Evolutionary conservation across 2,113 vertebrate genomes (phyloP), one percentile per base, ranked within the genome.

Genomic region (Carassius carassius): DNA sequence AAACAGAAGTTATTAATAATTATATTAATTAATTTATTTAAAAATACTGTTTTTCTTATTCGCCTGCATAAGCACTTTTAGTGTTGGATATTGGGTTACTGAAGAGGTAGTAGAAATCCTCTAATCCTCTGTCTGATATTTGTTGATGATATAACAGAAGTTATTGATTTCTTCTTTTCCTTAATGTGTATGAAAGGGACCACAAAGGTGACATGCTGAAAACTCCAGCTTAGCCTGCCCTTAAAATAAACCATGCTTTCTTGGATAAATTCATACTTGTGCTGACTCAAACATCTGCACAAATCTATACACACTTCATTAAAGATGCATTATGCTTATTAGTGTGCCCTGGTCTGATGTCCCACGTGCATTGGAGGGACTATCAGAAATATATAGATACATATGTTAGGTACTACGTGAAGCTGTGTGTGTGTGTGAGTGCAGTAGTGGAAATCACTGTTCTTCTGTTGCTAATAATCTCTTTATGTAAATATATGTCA

Each of bases 121-220:
- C 17, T 56, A 56, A 56, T 19, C 54, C 17, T 6, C 6, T 17
- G 89, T 89, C 84, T 88, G 87, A 92, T 92, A 90, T 92, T 92
- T 41, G 51, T 87, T 37, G 29, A 91, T 86, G 88, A 90, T 89
- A 84, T 19, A 0, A 32, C 44, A 69, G 49, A 89, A 92, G 6
- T 92, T 90, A 90, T 93, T 89, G 84, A 92, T 90, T 70, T 78
- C 21, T 90, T 32, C 12, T 32, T n/a, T 11, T 58, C 83, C 54
- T 37, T 54, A 78, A 72, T 85, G 82, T 78, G 21, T 85, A 23
- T 49, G 25, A 16, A 73, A 14, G 35, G 37, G 47, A 44, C 49
- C 56, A 16, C 8, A 58, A 19, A 17, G 12, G 49, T 67, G 62
- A 70, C 54, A 3, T 56, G 58, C 17, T 62, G 23, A 49, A 81